phyloP scores from a whole-genome alignment of 2,888 invertebrate genomes.

The Epinotia nisella region DNA sequence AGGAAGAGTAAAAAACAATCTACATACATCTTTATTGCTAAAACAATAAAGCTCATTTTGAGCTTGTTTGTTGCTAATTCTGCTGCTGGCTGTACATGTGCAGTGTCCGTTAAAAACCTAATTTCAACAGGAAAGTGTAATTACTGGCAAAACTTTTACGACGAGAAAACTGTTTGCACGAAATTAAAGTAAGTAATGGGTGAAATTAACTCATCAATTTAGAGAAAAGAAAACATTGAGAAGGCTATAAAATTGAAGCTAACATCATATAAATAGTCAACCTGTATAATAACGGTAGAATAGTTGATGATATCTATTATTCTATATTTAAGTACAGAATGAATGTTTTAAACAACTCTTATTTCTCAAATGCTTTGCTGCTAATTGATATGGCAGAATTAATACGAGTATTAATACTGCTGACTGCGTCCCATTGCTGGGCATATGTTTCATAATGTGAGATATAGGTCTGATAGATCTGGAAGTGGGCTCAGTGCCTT shows the following conservation, averaged over 20 bases:
- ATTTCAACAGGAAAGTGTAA: conserved; percentile 21
- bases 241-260: not conserved
- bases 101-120: not conserved
- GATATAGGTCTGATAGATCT: too few species aligned
- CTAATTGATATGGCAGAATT: too few species aligned
- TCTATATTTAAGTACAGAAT: too few species aligned
- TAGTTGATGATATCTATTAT: too few species aligned
- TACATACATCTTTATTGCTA: too few species aligned
- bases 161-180: not conserved
- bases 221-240: not conserved
- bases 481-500: too few species aligned
- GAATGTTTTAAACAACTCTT: too few species aligned
- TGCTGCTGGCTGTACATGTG: not conserved
- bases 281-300: not conserved
- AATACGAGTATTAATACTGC: too few species aligned
- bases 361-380: too few species aligned
- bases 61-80: not conserved
- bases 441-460: too few species aligned
- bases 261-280: not conserved
- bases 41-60: too few species aligned
- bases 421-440: too few species aligned
- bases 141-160: conserved; percentile 14
- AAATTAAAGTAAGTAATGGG: conserved; percentile 2
- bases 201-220: not conserved
- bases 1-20: not conserved